Evolutionary conservation across 2,113 vertebrate species (phyloP).

Genomic region (Oenanthe oenanthe): DNA sequence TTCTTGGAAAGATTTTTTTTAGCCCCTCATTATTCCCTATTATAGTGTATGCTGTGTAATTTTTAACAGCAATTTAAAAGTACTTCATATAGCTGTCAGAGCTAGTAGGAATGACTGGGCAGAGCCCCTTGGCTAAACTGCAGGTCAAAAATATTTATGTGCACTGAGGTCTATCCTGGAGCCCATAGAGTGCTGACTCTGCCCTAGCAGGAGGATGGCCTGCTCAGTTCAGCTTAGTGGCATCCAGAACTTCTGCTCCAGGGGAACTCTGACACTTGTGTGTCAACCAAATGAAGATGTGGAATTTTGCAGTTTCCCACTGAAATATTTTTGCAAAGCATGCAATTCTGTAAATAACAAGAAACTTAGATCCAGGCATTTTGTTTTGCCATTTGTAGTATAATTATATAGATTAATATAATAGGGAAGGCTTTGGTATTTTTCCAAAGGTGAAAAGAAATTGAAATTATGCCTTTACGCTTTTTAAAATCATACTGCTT

Average conservation of each 20-base stretch:
- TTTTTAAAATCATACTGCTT: neutral
- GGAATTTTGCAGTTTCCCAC: neutral
- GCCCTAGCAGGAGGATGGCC: neutral
- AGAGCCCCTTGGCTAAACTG: neutral
- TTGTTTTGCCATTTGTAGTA: neutral
- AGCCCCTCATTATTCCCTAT: neutral
- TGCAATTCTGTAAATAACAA: neutral
- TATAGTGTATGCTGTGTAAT: neutral
- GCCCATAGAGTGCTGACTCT: neutral
- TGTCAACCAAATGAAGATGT: neutral
- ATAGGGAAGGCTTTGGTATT: neutral
- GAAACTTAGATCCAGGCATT: neutral
- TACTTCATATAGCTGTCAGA: neutral
- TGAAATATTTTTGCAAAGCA: neutral
- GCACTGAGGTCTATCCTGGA: neutral
- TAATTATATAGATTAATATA: neutral
- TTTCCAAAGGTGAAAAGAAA: conserved; percentile 4
- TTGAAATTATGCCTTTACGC: neutral
- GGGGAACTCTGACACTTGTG: neutral
- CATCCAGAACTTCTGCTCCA: neutral
- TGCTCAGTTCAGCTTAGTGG: neutral
- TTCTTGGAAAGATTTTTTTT: neutral
- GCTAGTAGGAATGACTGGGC: neutral
- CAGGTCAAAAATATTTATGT: neutral
- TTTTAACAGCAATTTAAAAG: neutral